A percentile compares a stretch with the other conserved stretches of the same genome.
Evolutionary conservation across 2,888 invertebrate species (phyloP).

Genomic region (Drosophila eohydei): DNA sequence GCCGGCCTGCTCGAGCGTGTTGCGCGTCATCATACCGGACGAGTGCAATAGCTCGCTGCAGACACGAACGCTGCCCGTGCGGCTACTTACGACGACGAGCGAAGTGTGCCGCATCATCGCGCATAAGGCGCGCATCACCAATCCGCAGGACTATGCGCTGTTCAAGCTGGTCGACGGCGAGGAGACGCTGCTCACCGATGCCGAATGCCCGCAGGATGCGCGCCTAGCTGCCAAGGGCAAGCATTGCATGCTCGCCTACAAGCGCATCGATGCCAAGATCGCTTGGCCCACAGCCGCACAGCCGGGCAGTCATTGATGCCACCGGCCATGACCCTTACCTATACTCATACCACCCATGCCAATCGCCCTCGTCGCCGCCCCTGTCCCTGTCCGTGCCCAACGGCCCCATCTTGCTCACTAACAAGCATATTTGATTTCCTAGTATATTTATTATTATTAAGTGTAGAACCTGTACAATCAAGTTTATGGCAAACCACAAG

Average conservation of each 20-base stretch:
- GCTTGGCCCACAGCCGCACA: conserved; percentile 92
- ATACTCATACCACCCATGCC: neutral
- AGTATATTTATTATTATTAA: conserved; percentile 80
- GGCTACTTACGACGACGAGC: conserved; percentile 96
- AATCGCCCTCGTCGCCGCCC: conserved; percentile 11
- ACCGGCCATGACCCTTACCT: neutral
- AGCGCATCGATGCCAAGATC: conserved; percentile 97
- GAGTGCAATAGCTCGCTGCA: conserved; percentile 96
- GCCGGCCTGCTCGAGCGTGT: conserved; percentile 88
- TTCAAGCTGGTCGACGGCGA: conserved; percentile 95
- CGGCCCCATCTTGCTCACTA: conserved; percentile 67
- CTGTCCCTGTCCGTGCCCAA: neutral
- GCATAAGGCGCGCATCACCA: conserved; percentile 97
- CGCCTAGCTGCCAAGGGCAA: conserved; percentile 90
- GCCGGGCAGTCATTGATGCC: conserved; percentile 39
- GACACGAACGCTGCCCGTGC: conserved; percentile 95
- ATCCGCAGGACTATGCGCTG: conserved; percentile 97
- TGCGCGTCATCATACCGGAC: conserved; percentile 96
- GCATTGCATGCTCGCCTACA: conserved; percentile 97
- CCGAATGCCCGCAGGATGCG: conserved; percentile 95
- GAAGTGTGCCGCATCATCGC: conserved; percentile 98
- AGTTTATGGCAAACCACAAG: conserved; percentile 71
- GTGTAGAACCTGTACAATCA: no score
- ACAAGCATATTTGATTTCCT: conserved; percentile 77
- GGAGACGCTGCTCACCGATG: conserved; percentile 95